Conservation (phyloP, 2,113 vertebrate genomes). For the Burhinus bistriatus region DNA sequence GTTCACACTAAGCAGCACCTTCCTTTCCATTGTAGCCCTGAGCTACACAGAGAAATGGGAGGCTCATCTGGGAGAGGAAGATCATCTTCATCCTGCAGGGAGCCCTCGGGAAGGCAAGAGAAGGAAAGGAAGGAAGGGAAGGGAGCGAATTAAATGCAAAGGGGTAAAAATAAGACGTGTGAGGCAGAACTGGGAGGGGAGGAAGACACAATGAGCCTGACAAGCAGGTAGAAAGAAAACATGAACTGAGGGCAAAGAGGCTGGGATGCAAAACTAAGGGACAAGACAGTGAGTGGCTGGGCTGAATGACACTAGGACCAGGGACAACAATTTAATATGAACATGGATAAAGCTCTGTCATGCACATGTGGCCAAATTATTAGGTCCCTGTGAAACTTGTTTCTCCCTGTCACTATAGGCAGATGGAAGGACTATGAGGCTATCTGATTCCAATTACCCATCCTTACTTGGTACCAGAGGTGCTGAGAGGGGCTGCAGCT, state of each 20-base stretch:
- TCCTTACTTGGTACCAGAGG: neutral
- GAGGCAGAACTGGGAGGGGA: neutral
- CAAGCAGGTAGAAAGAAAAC: neutral
- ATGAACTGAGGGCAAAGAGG: neutral
- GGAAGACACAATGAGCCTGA: neutral
- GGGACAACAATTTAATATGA: neutral
- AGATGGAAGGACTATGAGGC: neutral
- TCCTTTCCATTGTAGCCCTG: neutral
- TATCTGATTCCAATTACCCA: neutral
- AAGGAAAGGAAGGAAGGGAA: too few species aligned
- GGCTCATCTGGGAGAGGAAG: neutral
- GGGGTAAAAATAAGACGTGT: neutral
- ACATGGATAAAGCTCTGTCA: neutral
- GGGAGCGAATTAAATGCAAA: neutral
- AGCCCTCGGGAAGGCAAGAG: neutral
- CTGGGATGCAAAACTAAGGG: neutral
- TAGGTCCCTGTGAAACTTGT: neutral
- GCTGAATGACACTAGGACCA: neutral
- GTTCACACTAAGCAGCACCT: neutral
- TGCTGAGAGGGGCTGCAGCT: neutral
- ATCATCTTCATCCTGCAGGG: neutral
- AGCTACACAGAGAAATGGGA: neutral
- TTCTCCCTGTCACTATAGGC: neutral
- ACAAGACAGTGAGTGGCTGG: neutral
- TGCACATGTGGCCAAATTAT: neutral